A percentile compares a stretch with the other conserved stretches of the same genome.
Evolutionary conservation across 2,888 invertebrate genomes (phyloP).

Genomic region (Rotaria socialis): DNA sequence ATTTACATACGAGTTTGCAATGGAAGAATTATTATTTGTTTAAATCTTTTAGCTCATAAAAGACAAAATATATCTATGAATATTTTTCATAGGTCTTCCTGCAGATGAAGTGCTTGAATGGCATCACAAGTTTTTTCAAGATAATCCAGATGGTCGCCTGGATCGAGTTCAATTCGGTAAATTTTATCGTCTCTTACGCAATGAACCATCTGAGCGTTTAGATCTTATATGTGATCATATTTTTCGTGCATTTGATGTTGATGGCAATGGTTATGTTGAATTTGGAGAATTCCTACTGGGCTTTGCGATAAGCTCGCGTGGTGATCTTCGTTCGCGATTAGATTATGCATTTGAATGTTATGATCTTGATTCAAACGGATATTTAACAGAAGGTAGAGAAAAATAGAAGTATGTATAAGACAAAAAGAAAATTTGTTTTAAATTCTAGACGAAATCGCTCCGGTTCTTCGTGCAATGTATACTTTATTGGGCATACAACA

Average conservation of each 20-base stretch:
- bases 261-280: conserved; percentile 32
- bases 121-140: background rate
- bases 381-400: background rate
- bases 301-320: background rate
- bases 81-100: background rate
- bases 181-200: background rate
- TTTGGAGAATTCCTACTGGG: conserved; percentile 22
- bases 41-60: background rate
- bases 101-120: background rate
- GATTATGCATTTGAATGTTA: conserved; percentile 36
- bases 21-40: too few relatives aligned
- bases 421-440: background rate
- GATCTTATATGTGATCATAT: conserved; percentile 7
- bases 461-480: conserved; percentile 4
- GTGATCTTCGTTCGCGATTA: conserved; percentile 16
- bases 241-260: conserved; percentile 34
- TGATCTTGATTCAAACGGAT: conserved; percentile 32
- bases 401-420: background rate
- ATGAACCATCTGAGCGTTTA: conserved; percentile 1
- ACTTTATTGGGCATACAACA: conserved; percentile 24
- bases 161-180: background rate
- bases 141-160: conserved; percentile 3
- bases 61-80: too few relatives aligned
- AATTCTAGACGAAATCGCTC: background rate
- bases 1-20: too few relatives aligned